Evolutionary conservation across 2,113 vertebrate species (phyloP), one percentile per base, ranked within the genome.

Genomic region (Stegostoma tigrinum): DNA sequence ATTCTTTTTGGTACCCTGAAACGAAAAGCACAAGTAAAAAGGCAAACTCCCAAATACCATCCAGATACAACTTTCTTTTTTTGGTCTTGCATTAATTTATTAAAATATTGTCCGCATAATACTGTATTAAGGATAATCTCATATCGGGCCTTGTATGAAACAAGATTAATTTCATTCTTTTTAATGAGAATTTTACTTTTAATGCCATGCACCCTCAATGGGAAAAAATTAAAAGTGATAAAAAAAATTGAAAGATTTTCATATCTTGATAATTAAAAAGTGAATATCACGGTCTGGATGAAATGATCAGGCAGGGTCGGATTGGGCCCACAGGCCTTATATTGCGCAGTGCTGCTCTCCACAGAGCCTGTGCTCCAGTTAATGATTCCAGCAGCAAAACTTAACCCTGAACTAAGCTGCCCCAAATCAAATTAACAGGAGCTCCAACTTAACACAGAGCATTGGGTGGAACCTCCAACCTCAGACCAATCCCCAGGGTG

Each of bases 231-330:
- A 75, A 95, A 95, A 95, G 94, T 95, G 94, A 95, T 95, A 95
- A 95, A 95, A 95, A 95, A 95, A 95, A 95, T 75, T 70, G 68
- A 95, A 95, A 95, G 94, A 95, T 95, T 95, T 34, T 95, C 94
- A 95, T 95, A 95, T 95, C 94, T 95, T 95, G 94, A 95, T 95
- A 95, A 95, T 95, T 95, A 95, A 95, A 95, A 95, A 95, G 94
- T 95, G 94, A 93, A 93, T 72, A 48, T 95, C 38, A 52, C 23
- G 94, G 94, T 70, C 94, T 48, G 94, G 94, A 95, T 95, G 68
- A 72, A 95, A 95, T 93, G 89, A 93, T 95, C 67, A 95, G 70
- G 67, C 68, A 48, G 68, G 67, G 94, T 38, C 94, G 68, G 67
- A 70, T 95, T 70, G 67, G 93, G 94, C 94, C 94, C 94, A 72